Conservation (phyloP, 2,113 vertebrate species). For the Nothoprocta pentlandii region DNA sequence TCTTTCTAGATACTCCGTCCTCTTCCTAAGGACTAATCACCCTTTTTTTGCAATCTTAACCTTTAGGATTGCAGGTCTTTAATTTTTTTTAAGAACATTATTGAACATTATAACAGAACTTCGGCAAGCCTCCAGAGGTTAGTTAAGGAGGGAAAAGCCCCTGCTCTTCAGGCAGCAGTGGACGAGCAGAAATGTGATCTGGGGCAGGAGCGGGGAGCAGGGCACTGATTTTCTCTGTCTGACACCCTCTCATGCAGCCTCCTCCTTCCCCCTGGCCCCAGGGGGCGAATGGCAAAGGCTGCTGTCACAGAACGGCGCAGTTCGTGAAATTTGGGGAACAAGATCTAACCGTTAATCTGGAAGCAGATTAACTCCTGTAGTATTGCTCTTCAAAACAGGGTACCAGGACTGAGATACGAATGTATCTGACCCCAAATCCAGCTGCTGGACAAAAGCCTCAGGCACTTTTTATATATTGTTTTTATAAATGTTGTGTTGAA, state of each 20-base stretch:
- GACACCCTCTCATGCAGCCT: background rate
- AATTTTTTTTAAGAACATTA: background rate
- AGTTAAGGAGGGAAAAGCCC: background rate
- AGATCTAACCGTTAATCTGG: background rate
- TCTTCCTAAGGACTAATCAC: background rate
- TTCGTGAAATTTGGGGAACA: background rate
- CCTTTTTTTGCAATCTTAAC: background rate
- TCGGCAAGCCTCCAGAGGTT: background rate
- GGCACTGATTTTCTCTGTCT: background rate
- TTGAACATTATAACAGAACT: background rate
- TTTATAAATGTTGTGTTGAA: background rate
- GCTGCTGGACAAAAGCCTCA: background rate
- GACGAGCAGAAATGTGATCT: background rate
- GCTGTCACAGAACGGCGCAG: no score
- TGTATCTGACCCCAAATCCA: background rate
- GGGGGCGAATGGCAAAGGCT: background rate
- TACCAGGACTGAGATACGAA: background rate
- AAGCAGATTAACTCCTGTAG: background rate
- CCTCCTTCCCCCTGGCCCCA: background rate
- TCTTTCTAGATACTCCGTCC: background rate
- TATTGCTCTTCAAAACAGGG: background rate
- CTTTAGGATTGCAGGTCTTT: background rate
- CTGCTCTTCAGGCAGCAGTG: rapidly evolving
- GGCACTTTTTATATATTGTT: background rate
- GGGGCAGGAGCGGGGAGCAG: background rate